These are phyloP conservation scores for Formica selysi DNA, from an alignment of 1,140 invertebrate genomes.

Conservation along the genomic window DNA sequence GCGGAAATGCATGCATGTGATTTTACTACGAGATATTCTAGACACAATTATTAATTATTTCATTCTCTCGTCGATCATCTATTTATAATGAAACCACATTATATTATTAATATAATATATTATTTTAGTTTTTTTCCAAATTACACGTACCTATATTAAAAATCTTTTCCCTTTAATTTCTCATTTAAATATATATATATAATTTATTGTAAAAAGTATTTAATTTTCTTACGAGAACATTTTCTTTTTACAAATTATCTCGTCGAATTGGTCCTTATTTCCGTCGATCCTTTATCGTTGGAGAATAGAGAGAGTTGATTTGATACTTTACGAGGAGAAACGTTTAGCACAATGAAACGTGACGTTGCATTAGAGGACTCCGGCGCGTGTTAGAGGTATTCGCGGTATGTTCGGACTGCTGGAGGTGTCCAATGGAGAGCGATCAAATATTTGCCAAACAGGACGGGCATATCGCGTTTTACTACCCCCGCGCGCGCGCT, in stretches of 20 bases:
- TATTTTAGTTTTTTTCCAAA: not conserved
- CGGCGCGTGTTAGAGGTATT: constrained; percentile 62
- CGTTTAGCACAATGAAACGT: constrained; percentile 46
- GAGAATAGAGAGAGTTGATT: not conserved
- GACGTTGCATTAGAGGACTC: constrained; percentile 50
- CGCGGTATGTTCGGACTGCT: constrained; percentile 62
- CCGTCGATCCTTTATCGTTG: not conserved
- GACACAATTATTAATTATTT: not conserved
- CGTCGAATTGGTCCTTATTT: constrained; percentile 13
- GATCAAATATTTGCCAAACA: constrained; percentile 74
- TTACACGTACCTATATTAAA: not conserved
- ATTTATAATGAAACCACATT: not conserved
- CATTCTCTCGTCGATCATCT: not conserved
- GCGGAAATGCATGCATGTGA: not conserved
- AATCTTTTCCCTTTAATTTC: not conserved
- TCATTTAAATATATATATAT: not conserved
- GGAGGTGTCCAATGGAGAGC: constrained; percentile 75
- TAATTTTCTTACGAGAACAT: constrained; percentile 4
- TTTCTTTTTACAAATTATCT: not conserved
- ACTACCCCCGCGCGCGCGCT: constrained; percentile 60
- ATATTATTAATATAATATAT: not conserved
- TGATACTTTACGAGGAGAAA: not conserved
- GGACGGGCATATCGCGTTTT: constrained; percentile 60
- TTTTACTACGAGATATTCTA: not conserved
- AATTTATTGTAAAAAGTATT: not conserved